Percentiles rank a stretch among this genome's conserved stretches.
Evolutionary conservation across 1,140 invertebrate species (phyloP).

Genomic region (Leguminivora glycinivorella): DNA sequence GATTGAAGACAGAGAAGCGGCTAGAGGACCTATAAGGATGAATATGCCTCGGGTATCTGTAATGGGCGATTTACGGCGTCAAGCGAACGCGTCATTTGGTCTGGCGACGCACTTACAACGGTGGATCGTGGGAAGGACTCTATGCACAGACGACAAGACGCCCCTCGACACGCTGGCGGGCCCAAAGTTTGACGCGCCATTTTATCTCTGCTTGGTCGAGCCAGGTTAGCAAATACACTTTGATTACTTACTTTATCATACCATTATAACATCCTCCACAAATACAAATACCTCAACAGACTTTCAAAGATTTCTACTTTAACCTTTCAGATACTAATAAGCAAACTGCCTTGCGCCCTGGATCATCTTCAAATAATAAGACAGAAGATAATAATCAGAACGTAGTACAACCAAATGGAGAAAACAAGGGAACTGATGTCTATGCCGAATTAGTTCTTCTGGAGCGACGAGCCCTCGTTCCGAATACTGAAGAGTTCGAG

Average conservation of each 20-base stretch:
- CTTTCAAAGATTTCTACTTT: neutral
- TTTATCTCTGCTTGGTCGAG: slow-evolving; percentile 68
- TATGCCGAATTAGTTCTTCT: slow-evolving; percentile 84
- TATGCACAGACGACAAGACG: slow-evolving; percentile 56
- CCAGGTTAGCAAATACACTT: slow-evolving; percentile 45
- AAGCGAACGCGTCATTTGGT: slow-evolving; percentile 52
- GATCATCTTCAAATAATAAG: neutral
- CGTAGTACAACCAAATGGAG: neutral
- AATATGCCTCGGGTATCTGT: slow-evolving; percentile 43
- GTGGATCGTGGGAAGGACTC: slow-evolving; percentile 64
- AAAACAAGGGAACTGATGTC: slow-evolving; percentile 42
- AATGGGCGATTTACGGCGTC: slow-evolving; percentile 52
- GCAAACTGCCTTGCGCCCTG: neutral
- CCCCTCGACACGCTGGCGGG: slow-evolving; percentile 51
- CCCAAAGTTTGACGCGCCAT: slow-evolving; percentile 61
- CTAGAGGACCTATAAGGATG: slow-evolving; percentile 58
- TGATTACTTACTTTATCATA: neutral
- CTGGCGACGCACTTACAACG: slow-evolving; percentile 72
- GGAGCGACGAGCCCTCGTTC: slow-evolving; percentile 87
- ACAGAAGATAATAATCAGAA: neutral
- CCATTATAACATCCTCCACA: no score
- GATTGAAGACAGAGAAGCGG: slow-evolving; percentile 67
- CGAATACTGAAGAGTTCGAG: slow-evolving; percentile 87
- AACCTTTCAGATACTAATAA: neutral
- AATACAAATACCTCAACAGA: neutral